phyloP scores from a whole-genome alignment of 2,797 vertebrate genomes.

The Hypotaenidia okinawae region DNA sequence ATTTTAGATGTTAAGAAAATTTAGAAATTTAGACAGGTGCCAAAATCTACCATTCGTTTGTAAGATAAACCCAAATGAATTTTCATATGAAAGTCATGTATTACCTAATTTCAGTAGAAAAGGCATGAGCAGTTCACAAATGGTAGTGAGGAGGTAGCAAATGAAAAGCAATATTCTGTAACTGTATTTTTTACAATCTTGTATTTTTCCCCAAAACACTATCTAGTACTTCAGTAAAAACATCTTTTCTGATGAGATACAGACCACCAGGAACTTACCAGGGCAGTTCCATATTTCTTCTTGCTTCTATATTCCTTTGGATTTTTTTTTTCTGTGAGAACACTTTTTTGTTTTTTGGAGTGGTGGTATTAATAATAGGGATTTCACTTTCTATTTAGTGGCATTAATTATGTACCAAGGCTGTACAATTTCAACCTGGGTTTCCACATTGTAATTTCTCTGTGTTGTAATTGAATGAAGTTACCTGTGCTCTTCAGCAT shows the following conservation, averaged over 20 bases:
- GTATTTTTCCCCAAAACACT: not conserved
- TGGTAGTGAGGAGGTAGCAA: not conserved
- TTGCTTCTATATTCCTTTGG: not conserved
- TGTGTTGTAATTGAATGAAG: not conserved
- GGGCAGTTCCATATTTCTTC: not conserved
- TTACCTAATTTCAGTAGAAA: not conserved
- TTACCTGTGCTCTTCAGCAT: not conserved
- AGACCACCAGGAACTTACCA: not conserved
- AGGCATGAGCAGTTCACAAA: not conserved
- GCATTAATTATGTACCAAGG: not conserved
- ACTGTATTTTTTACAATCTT: not conserved
- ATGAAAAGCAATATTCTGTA: not conserved
- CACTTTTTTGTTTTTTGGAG: not conserved
- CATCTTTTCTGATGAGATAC: not conserved
- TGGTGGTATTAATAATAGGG: not conserved
- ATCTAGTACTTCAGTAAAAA: not conserved
- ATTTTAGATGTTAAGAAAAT: not conserved
- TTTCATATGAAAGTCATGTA: not conserved
- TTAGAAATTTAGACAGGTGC: not conserved
- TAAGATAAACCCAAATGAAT: not conserved
- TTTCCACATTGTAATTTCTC: slow-evolving; percentile 8
- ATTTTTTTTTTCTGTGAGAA: not conserved
- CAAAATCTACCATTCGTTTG: not conserved
- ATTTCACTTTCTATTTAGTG: not conserved
- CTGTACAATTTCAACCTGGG: not conserved